Conservation (phyloP, 53 echinoderm and acorn worm species). For the Echinometra lucunter region DNA sequence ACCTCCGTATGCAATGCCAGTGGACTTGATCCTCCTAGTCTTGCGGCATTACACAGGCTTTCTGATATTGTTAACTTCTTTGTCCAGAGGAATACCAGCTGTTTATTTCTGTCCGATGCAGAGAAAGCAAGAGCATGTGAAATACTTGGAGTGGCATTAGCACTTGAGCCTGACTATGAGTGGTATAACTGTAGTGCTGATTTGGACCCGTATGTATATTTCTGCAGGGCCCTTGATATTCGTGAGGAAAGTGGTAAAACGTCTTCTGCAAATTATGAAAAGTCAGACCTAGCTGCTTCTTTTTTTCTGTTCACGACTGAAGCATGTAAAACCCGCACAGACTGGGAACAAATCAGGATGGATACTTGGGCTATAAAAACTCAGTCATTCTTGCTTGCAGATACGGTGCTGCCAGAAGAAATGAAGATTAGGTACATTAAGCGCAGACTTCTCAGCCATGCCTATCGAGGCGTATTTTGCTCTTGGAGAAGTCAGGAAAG, state of each 20-base stretch:
- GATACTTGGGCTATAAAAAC: background rate
- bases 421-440: background rate
- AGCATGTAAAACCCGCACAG: background rate
- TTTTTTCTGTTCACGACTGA: background rate
- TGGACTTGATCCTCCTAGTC: background rate
- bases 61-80: background rate
- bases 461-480: background rate
- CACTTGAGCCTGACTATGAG: background rate
- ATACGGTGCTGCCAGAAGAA: background rate
- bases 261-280: background rate
- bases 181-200: background rate
- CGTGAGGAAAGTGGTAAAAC: background rate
- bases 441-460: background rate
- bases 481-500: background rate
- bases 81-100: background rate
- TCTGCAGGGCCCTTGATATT: background rate
- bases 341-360: background rate
- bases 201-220: background rate
- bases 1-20: background rate
- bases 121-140: background rate
- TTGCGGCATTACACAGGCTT: background rate
- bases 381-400: background rate
- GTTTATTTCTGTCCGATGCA: background rate
- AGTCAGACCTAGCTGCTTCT: background rate
- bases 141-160: background rate